Conservation (phyloP, 2,113 vertebrate genomes). For the Orycteropus afer region DNA sequence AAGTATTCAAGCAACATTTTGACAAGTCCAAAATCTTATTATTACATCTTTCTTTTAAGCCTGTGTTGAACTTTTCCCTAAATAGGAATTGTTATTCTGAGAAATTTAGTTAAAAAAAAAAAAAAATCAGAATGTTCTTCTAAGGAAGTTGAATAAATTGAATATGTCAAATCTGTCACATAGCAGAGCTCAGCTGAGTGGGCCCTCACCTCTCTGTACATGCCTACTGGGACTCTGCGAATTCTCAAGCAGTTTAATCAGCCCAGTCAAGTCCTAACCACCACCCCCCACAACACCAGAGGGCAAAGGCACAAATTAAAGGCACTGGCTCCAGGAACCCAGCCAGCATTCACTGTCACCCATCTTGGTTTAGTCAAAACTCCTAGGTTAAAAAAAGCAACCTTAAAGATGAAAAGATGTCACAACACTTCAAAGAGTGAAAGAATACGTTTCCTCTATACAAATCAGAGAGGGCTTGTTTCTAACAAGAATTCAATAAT, state of each 20-base stretch:
- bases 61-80: neutral
- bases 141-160: neutral
- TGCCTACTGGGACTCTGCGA: neutral
- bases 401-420: neutral
- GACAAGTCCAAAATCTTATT: neutral
- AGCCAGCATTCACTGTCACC: neutral
- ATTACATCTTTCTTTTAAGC: neutral
- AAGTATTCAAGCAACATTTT: slow-evolving; percentile 16
- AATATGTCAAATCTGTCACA: neutral
- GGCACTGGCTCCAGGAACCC: neutral
- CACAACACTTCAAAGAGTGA: neutral
- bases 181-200: neutral
- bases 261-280: neutral
- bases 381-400: neutral
- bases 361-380: neutral
- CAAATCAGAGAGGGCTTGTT: neutral
- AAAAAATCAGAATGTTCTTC: neutral
- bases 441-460: neutral
- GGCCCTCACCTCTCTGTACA: neutral
- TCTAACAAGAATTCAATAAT: neutral
- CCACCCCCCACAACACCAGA: too few species aligned
- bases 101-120: neutral
- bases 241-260: neutral
- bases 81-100: neutral
- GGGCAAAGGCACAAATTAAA: neutral